These are phyloP conservation scores for Mastomys coucha DNA, from an alignment of 2,113 vertebrate genomes.

Conservation along the genomic window DNA sequence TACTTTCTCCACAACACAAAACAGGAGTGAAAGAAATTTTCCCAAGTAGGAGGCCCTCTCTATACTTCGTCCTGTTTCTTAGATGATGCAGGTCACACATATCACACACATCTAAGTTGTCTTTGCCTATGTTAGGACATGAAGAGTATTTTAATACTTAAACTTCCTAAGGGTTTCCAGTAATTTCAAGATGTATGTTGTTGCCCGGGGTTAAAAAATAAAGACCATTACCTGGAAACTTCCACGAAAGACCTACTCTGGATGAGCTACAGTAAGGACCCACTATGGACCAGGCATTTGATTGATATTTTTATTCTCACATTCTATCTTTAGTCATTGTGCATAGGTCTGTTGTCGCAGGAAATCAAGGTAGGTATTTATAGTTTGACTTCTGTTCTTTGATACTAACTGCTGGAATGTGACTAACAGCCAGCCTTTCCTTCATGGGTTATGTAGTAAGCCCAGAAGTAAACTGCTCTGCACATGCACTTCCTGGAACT, in stretches of 20 bases:
- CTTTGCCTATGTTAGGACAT: not conserved
- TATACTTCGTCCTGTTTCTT: no score
- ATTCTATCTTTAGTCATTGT: not conserved
- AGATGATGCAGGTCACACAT: not conserved
- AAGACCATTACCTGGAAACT: not conserved
- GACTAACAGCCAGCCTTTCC: not conserved
- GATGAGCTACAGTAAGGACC: not conserved
- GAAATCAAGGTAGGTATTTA: not conserved
- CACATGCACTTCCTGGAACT: not conserved
- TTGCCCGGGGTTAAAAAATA: not conserved
- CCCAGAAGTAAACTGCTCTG: not conserved
- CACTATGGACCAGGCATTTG: not conserved
- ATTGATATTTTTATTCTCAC: not conserved
- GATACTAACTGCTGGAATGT: not conserved
- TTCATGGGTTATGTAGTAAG: not conserved
- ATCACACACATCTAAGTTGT: not conserved
- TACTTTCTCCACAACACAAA: not conserved
- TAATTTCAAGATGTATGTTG: not conserved
- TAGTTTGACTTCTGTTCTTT: not conserved
- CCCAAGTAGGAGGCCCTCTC: not conserved
- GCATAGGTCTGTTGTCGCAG: not conserved
- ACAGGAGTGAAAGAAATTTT: not conserved
- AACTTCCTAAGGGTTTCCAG: not conserved
- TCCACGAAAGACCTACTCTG: not conserved
- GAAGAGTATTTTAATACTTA: constrained; percentile 27